Conservation (phyloP, 2,797 vertebrate genomes). For the Eospalax fontanierii region DNA sequence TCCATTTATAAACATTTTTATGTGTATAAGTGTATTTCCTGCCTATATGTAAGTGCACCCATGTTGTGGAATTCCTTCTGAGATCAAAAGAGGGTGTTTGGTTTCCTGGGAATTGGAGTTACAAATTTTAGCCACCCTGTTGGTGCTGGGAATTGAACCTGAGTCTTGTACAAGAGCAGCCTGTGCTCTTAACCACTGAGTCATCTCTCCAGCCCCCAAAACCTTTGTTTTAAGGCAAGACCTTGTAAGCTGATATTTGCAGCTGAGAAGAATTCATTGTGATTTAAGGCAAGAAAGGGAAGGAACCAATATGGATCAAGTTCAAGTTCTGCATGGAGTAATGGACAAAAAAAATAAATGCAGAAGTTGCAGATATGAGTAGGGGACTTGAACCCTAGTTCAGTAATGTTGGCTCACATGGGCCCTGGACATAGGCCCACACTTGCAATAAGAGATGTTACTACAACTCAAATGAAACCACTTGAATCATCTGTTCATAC, state of each 20-base stretch:
- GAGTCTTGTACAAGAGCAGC: too few species aligned
- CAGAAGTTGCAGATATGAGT: background rate
- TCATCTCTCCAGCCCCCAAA: too few species aligned
- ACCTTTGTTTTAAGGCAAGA: background rate
- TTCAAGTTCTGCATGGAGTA: background rate
- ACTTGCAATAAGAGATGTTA: background rate
- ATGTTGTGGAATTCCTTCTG: too few species aligned
- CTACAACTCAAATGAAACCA: background rate
- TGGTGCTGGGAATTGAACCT: too few species aligned
- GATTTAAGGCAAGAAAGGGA: background rate
- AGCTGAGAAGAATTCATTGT: background rate
- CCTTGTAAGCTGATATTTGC: background rate
- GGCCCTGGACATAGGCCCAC: background rate
- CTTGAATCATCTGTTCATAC: constrained; percentile 15
- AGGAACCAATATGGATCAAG: background rate
- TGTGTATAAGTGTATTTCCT: too few species aligned
- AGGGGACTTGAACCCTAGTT: too few species aligned
- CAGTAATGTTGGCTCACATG: background rate
- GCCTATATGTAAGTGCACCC: too few species aligned
- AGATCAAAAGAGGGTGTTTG: too few species aligned
- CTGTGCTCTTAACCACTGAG: too few species aligned
- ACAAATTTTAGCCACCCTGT: too few species aligned
- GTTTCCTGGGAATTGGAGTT: too few species aligned
- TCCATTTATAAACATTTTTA: background rate
- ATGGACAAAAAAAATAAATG: background rate